phyloP scores from a whole-genome alignment of 2,888 invertebrate genomes.

The Ligdia adustata region DNA sequence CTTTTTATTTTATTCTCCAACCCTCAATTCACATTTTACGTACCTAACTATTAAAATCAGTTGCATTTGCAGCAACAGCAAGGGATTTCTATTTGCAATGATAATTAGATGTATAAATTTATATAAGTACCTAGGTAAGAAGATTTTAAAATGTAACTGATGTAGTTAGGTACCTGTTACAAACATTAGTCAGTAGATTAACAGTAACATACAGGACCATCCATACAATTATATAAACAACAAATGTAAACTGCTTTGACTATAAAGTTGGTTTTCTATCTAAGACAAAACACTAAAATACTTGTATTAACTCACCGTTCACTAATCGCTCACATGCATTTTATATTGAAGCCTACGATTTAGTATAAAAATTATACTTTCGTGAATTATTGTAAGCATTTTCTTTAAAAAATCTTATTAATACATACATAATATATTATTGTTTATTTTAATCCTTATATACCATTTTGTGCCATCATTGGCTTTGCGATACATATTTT shows the following conservation, averaged over 20 bases:
- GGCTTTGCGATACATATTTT: slow-evolving; percentile 39
- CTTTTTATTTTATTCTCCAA: no score
- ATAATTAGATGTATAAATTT: no score
- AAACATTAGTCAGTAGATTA: not conserved
- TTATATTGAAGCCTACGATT: slow-evolving; percentile 33
- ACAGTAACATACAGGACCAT: slow-evolving; percentile 12
- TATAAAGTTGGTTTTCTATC: slow-evolving; percentile 29
- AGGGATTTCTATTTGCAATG: no score
- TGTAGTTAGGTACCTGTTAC: no score
- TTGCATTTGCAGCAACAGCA: no score
- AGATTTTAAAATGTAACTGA: no score
- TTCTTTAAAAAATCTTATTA: slow-evolving; percentile 33
- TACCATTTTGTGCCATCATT: slow-evolving; percentile 34
- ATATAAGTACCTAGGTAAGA: no score
- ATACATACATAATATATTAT: slow-evolving; percentile 11
- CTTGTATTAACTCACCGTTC: slow-evolving; percentile 13
- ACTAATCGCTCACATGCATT: slow-evolving; percentile 21
- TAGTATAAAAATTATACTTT: slow-evolving; percentile 38
- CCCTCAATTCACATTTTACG: no score
- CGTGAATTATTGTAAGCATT: slow-evolving; percentile 33
- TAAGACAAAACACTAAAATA: slow-evolving; percentile 24
- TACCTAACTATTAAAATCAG: no score
- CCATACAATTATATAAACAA: slow-evolving; percentile 16
- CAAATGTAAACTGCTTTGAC: slow-evolving; percentile 21
- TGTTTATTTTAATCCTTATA: slow-evolving; percentile 11